Percentiles rank a stretch among this genome's conserved stretches.
phyloP scores from a whole-genome alignment of 2,113 vertebrate species.

The Orthonyx spaldingii region DNA sequence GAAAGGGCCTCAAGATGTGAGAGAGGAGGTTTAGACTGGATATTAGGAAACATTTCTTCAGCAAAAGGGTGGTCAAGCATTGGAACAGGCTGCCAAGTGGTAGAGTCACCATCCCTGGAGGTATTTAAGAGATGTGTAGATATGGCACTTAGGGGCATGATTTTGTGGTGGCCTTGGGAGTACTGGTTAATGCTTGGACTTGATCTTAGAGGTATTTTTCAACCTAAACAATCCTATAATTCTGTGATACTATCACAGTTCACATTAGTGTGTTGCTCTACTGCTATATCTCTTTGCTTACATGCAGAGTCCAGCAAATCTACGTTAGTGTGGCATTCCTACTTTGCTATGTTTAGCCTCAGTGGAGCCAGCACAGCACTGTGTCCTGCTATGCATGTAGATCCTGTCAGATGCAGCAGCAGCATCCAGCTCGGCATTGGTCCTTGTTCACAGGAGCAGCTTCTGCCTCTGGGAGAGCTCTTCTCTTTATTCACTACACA shows the following conservation, averaged over 20 bases:
- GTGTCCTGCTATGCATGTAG: rapidly evolving
- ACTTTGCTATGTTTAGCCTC: background rate
- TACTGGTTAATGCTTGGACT: rapidly evolving
- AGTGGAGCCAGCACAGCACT: background rate
- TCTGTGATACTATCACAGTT: background rate
- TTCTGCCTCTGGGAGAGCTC: background rate
- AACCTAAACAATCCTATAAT: background rate
- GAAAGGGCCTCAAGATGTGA: background rate
- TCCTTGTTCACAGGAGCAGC: background rate
- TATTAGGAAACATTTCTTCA: background rate
- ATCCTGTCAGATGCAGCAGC: background rate
- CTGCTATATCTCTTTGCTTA: background rate
- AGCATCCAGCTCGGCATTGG: background rate
- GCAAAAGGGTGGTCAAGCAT: background rate
- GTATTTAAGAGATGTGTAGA: background rate
- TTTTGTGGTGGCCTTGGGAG: background rate
- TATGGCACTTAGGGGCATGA: no score
- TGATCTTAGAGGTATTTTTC: background rate
- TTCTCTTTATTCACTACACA: background rate
- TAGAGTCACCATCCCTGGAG: background rate
- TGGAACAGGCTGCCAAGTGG: background rate
- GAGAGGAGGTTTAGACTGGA: background rate
- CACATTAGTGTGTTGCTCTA: background rate
- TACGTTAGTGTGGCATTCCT: background rate
- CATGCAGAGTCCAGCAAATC: background rate